phyloP scores from a whole-genome alignment of 64 coral and sea anemone genomes.

The Cladopsammia gracilis region DNA sequence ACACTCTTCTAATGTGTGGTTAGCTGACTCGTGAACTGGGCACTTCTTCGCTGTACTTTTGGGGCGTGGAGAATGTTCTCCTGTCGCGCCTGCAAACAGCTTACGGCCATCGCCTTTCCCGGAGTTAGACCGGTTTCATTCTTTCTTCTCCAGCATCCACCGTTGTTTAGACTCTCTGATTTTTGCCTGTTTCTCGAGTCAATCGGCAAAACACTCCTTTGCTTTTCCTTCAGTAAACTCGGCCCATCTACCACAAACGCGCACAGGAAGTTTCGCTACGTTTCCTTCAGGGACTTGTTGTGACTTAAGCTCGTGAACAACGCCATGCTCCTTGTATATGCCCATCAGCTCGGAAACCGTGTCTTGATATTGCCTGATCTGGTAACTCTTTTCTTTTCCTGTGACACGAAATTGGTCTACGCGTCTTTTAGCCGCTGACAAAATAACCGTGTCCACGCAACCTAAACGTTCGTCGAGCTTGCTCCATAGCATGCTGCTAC shows the following conservation, averaged over 20 bases:
- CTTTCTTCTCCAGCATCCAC: not conserved
- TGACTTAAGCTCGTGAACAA: not conserved
- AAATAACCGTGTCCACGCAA: not conserved
- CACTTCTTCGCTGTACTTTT: not conserved
- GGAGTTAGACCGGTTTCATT: not conserved
- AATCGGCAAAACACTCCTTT: not conserved
- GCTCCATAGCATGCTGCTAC: not conserved
- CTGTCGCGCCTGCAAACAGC: conserved; percentile 8
- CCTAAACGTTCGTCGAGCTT: not conserved
- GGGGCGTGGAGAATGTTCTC: not conserved
- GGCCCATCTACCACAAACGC: conserved; percentile 15
- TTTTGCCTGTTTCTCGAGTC: not conserved
- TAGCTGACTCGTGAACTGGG: too few species aligned
- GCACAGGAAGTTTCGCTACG: not conserved
- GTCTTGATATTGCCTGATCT: conserved; percentile 1
- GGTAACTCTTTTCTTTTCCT: conserved; percentile 1
- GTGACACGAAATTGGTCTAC: not conserved
- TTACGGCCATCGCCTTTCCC: not conserved
- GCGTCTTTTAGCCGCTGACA: not conserved
- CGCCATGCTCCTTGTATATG: not conserved
- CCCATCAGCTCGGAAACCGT: not conserved
- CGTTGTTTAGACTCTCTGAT: not conserved
- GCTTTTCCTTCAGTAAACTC: conserved; percentile 7
- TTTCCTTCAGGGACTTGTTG: not conserved
- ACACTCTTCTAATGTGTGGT: too few species aligned